Evolutionary conservation across 2,797 vertebrate species (phyloP), one percentile per base, ranked within the genome.

Genomic region (Phyllotis vaccarum): DNA sequence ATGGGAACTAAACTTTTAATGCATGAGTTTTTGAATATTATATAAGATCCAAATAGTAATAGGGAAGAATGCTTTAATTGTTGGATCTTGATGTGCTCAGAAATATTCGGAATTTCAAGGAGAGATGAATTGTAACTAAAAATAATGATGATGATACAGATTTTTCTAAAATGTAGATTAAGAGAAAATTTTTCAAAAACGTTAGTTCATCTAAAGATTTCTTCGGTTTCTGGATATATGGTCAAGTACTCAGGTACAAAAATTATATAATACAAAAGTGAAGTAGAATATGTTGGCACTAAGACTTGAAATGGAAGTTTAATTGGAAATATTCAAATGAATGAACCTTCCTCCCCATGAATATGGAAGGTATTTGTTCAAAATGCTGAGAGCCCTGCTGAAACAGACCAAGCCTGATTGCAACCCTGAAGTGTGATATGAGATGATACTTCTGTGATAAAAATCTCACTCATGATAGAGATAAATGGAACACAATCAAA

Each of bases 301-400:
- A 91, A 90, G 64, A 94, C 89, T 22, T 76, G 82, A 78, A 74
- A 87, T 43, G 40, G 24, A 94, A 89, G 83, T 95, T 95, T 95
- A 95, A 97, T 87, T 94, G 70, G 64, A 95, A 94, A 81, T 82
- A 89, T 97, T 95, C 93, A 94, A 94, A 94, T 86, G 90, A 93
- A 90, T 86, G 90, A 93, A 90, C 4, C 40, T 93, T 70, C 78
- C 34, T 94, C 17, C 34, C 75, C 60, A 66, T 68, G 75, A 95
- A 72, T 86, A 91, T 34, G 70, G 58, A 87, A 95, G 75, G 89
- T 75, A 91, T 52, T 95, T 96, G n/a, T 90, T 93, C 83, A 76
- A 95, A 79, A 90, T 62, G 83, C 76, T 86, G 58, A 96, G 3
- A 96, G 54, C 72, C 86, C 58, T 89, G 27, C 80, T 95, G 82